Base-by-base conservation (phyloP, 1,140 invertebrate species). In the Musca domestica region DNA sequence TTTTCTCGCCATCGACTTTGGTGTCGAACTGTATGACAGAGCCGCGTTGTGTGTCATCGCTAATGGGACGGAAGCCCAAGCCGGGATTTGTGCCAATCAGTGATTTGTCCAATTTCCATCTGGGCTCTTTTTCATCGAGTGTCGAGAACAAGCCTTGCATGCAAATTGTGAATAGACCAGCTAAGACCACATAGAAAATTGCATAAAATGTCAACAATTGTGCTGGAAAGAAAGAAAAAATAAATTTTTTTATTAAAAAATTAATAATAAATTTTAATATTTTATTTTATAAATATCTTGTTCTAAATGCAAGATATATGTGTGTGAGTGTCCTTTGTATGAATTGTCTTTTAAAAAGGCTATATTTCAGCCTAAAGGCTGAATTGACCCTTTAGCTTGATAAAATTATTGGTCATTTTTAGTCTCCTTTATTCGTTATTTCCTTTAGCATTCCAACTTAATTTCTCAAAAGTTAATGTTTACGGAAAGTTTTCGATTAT, bases 31-130 rank as follows among this genome's bases (percentile, higher is more conserved):
- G 90, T 74, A 98, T 93, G 0, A 98, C 84, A 0, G 94, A 94
- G 51, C 90, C 90, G 70, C 94, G 90, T 69, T 94, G 90, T 0
- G 87, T 86, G 67, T 86, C 82, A 0, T 87, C 83, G 20, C 94
- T 87, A 64, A 94, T 86, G 0, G 95, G 95, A 64, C 95, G 86
- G 81, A 95, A 96, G 46, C 95, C 95, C 76, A 98, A 83, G 22
- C 93, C 95, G 73, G 95, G 95, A 86, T 94, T 96, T 49, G 88
- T 88, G 80, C 94, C 94, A 72, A 97, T 94, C 47, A 95, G 80
- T 63, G 93, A 94, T 2, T 87, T 83, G 0, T 88, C 86, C 56
- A 94, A 82, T 70, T 86, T 85, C 84, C 89, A 93, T 75, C 85
- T 90, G 0, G 95, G 94, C 72, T 84, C 83, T 14, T 88, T 82